A percentile compares a stretch with the other conserved stretches of the same genome.
These are phyloP conservation scores for Corvus moneduloides DNA, from an alignment of 2,113 vertebrate species.

Conservation along the genomic window DNA sequence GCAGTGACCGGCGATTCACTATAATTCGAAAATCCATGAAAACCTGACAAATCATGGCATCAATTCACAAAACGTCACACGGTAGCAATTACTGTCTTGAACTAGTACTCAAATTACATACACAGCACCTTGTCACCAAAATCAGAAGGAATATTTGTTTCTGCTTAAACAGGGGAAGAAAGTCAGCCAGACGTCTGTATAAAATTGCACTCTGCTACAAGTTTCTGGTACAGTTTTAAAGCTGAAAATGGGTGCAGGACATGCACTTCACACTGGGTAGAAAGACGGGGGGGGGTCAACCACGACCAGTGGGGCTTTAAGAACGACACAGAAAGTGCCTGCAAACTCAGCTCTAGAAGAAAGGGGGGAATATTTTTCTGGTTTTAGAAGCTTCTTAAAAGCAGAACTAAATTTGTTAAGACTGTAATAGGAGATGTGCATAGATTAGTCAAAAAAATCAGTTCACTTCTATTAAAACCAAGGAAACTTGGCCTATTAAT, in stretches of 20 bases:
- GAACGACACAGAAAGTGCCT: background rate
- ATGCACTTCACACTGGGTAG: background rate
- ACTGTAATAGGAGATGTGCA: background rate
- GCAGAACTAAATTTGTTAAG: background rate
- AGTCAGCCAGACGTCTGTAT: background rate
- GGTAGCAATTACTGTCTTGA: background rate
- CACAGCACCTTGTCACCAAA: background rate
- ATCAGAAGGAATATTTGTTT: background rate
- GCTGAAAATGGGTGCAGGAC: background rate
- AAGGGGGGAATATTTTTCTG: fast-evolving
- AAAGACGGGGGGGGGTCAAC: background rate
- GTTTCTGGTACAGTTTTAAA: background rate
- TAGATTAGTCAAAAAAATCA: background rate
- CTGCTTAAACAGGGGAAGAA: background rate
- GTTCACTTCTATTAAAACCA: background rate
- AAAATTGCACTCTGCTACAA: background rate
- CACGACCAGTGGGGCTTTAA: background rate
- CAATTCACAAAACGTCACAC: background rate
- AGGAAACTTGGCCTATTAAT: background rate
- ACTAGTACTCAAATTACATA: background rate
- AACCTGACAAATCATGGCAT: background rate
- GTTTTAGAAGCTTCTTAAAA: background rate
- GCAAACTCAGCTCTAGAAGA: background rate
- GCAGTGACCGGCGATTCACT: background rate
- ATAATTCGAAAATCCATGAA: background rate